Base-by-base conservation (phyloP, 1,140 invertebrate species). In the Diuraphis noxia region DNA sequence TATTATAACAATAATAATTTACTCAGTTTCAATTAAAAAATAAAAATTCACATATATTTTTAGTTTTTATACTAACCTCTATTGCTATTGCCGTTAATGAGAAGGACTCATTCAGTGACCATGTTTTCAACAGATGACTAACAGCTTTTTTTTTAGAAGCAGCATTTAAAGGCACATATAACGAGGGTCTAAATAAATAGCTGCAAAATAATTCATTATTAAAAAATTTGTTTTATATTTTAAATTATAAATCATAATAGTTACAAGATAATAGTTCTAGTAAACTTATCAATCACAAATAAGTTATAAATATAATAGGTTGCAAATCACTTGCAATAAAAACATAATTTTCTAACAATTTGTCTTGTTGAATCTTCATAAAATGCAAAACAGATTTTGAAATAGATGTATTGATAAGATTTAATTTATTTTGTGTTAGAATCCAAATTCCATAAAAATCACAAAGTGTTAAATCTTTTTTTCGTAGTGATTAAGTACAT, bases 391-490 rank as follows among this genome's bases (percentile, higher is more conserved):
- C 36, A 81, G 77, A 81, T 38, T 38, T 36, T 38, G 77, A 81
- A 38, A 81, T 21, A 38, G 77, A 38, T 25, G 77, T 36, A 77
- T 77, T n/a, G 17, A 77, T 77, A 5, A 34, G 4, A 77, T 77
- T 77, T 77, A 81, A 81, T 81, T 81, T 81, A 81, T 81, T 81
- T 81, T 81, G 36, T 23, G 77, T 38, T 23, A 21, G 77, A 38
- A 38, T 81, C 36, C 77, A 81, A 81, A 81, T 81, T 21, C 36
- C 77, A 81, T 81, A 81, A 25, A 81, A 81, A 81, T 40, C 77
- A 8, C 77, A 36, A 2, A 81, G 8, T 36, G 36, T 81, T 38
- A 81, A 81, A 38, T 38, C 23, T 36, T 40, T 81, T 38, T 81
- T 38, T 81, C 43, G 77, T 23, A 81, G 17, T 7, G 40, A 38